A percentile compares a stretch with the other conserved stretches of the same genome.
Conservation (phyloP, 2,888 invertebrate species). For the Eueremaeus valkanovi region DNA sequence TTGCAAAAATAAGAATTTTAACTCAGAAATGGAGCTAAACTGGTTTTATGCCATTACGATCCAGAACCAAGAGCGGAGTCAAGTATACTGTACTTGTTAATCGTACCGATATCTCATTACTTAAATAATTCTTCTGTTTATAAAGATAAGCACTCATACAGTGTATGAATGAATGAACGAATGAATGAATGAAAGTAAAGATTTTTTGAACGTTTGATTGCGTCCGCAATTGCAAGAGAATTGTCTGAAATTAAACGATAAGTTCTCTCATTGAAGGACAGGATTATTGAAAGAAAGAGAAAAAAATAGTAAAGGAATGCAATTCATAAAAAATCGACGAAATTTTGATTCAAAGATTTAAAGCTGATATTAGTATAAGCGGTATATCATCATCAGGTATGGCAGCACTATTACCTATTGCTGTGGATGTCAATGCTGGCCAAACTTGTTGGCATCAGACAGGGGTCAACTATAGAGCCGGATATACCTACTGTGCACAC, state of each 20-base stretch:
- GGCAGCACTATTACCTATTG: not conserved
- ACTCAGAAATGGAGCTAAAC: conserved; percentile 15
- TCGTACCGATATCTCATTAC: not conserved
- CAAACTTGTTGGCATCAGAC: conserved; percentile 28
- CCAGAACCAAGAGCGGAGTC: too few species aligned
- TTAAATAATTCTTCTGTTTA: conserved; percentile 5
- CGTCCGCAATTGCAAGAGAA: too few species aligned
- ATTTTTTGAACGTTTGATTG: too few species aligned
- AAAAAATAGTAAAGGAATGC: not conserved
- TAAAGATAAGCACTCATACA: too few species aligned
- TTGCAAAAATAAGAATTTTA: conserved; percentile 13
- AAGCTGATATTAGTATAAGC: not conserved
- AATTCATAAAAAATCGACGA: conserved; percentile 5
- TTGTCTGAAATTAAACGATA: not conserved
- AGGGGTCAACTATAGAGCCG: conserved; percentile 17
- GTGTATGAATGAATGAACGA: too few species aligned
- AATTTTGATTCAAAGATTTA: conserved; percentile 8
- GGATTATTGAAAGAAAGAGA: not conserved
- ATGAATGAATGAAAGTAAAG: not conserved
- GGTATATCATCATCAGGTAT: not conserved
- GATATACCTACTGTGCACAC: conserved; percentile 14
- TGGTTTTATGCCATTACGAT: conserved; percentile 14
- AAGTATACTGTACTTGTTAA: too few species aligned
- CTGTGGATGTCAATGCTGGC: not conserved
- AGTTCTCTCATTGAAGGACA: not conserved